Evolutionary conservation across 2,113 vertebrate species (phyloP), one percentile per base, ranked within the genome.

Genomic region (Chinchilla lanigera): DNA sequence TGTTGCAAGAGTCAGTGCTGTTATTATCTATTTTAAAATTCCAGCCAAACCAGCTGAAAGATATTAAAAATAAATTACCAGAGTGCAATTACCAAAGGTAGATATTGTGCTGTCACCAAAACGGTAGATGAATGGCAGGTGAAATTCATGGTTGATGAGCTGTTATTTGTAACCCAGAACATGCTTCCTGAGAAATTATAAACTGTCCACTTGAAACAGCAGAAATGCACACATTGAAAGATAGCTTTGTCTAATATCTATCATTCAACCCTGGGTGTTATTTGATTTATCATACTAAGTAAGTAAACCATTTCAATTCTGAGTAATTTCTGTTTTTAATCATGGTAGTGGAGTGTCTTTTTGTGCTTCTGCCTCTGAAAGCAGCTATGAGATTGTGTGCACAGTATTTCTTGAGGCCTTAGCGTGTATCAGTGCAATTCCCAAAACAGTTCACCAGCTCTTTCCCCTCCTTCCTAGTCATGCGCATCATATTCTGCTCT

Each of bases 51-150:
- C 71, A 96, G 78, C 71, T 97, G 93, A 91, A 95, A 96, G 54
- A 95, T 93, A 96, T 95, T 96, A 97, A 97, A 97, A 97, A 93
- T 97, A 97, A 98, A 96, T 96, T 97, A 96, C 58, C 82, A 94
- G 44, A 60, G 75, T 93, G 44, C 44, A 96, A 30, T 97, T 96
- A 97, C 56, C 82, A 90, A 33, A 96, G 90, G 91, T 95, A 91
- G 93, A 91, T 91, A 95, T 77, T 95, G 93, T 94, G 73, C 89
- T 96, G 93, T 96, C 96, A 94, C 90, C 54, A 94, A 93, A 86
- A 89, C 86, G 95, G 94, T 93, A 61, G 86, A 50, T 96, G 97
- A 93, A 60, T 94, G 95, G 60, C 97, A 96, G 96, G 83, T 69
- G 81, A 87, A 90, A 93, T 50, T 28, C 16, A 14, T 0, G 2